Evolutionary conservation across 2,888 invertebrate genomes (phyloP).

Genomic region (Asteroscopus sphinx): DNA sequence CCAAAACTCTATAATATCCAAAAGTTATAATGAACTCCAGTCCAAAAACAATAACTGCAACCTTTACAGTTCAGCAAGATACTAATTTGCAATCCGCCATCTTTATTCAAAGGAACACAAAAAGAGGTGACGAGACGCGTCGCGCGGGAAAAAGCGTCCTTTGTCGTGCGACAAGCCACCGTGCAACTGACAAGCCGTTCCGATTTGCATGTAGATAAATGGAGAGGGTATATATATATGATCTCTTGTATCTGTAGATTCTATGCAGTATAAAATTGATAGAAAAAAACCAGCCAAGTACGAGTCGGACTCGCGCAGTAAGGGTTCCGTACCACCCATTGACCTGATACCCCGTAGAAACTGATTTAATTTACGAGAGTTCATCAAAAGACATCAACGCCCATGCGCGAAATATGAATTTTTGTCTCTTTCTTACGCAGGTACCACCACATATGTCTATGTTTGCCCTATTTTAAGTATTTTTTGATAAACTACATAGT

Average conservation of each 20-base stretch:
- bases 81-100: constrained; percentile 65
- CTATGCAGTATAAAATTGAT: constrained; percentile 4
- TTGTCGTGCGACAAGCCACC: constrained; percentile 66
- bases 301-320: too few species aligned
- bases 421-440: too few species aligned
- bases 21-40: neutral
- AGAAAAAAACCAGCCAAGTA: too few species aligned
- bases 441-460: too few species aligned
- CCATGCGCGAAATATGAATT: too few species aligned
- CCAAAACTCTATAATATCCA: too few species aligned
- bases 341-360: too few species aligned
- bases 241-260: neutral
- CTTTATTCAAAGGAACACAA: constrained; percentile 63
- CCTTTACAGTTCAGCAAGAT: constrained; percentile 34
- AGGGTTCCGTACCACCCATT: too few species aligned
- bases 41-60: constrained; percentile 1
- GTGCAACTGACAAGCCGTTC: constrained; percentile 63
- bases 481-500: too few species aligned
- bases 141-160: constrained; percentile 56
- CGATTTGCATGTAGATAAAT: constrained; percentile 78
- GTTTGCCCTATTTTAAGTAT: too few species aligned
- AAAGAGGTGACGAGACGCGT: constrained; percentile 54
- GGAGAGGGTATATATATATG: constrained; percentile 59
- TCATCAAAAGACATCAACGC: too few species aligned
- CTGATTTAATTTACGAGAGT: too few species aligned